Base-by-base conservation (phyloP, 2,888 invertebrate species). In the Drosophila picticornis region DNA sequence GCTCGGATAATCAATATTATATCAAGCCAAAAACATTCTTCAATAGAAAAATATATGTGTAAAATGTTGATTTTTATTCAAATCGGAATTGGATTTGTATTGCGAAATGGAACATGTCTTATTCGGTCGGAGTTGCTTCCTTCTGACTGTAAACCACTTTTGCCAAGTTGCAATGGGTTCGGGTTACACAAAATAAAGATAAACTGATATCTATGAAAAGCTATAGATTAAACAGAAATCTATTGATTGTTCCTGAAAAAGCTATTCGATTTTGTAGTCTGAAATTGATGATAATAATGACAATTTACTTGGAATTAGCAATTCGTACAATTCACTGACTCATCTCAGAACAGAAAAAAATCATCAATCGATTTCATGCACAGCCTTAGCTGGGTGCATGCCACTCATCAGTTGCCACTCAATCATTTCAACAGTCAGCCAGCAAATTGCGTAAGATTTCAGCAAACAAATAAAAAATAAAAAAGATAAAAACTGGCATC, bases 381-480 rank as follows among this genome's bases (percentile, higher is more conserved):
- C 31, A 46, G 40, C n/a, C 38, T n/a, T 13, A n/a, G 38, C 38
- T 9, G 1, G 4, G 11, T 36, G 53, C 9, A 22, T 53, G 53
- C 53, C 46, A 29, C 40, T 40, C 58, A 72, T 50, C 64, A 43
- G 11, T 36, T 60, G 68, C 38, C 82, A 59, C 75, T 80, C 78
- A 81, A 72, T 65, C 62, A 76, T 65, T 68, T 62, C 52, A 65
- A 59, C 72, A 61, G 61, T 61, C 72, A 51, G 19, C 0, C 63
- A 29, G 50, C 51, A 50, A 53, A 51, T 78, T 81, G 79, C 82
- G 62, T 81, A 78, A 81, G 78, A 68, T 60, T 68, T 52, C 29
- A 36, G 61, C 34, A 32, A 32, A 34, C 34, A 27, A 34, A 34
- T 9, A 32, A 36, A 4, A 31, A 50, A 46, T n/a, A n/a, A n/a